These are phyloP conservation scores for Charaxes varanes DNA, from an alignment of 1,140 invertebrate genomes.

Conservation along the genomic window DNA sequence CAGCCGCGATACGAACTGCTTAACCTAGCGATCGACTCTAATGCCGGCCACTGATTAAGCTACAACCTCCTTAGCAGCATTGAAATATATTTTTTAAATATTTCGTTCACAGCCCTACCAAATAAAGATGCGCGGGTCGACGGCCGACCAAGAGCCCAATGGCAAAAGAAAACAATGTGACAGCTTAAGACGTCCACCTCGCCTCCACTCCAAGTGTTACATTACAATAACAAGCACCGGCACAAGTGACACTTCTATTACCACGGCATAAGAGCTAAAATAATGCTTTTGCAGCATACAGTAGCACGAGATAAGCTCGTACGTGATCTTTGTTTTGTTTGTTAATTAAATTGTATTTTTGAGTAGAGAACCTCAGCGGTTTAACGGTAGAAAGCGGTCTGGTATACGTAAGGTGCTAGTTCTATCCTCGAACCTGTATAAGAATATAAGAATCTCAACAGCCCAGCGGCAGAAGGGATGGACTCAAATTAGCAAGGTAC, in stretches of 20 bases:
- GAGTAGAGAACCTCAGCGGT: no score
- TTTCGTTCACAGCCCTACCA: slow-evolving; percentile 38
- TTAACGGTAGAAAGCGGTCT: no score
- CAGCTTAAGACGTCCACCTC: slow-evolving; percentile 60
- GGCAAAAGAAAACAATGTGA: slow-evolving; percentile 67
- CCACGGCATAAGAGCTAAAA: slow-evolving; percentile 30
- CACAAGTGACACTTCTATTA: slow-evolving; percentile 28
- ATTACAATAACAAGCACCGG: slow-evolving; percentile 60
- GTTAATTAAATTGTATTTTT: slow-evolving; percentile 48
- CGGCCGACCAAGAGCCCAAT: slow-evolving; percentile 43
- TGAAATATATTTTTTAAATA: no score
- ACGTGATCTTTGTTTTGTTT: slow-evolving; percentile 29
- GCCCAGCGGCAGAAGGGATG: no score
- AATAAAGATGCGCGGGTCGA: slow-evolving; percentile 40
- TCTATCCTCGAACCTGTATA: no score
- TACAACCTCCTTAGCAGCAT: no score
- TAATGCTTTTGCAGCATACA: slow-evolving; percentile 8
- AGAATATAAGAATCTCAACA: no score
- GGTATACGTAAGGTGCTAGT: no score
- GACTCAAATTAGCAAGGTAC: no score
- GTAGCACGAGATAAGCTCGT: slow-evolving; percentile 22
- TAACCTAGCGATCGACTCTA: no score
- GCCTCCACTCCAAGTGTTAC: slow-evolving; percentile 42
- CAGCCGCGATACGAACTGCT: no score
- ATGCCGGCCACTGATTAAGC: no score